phyloP scores from a whole-genome alignment of 2,888 invertebrate species.

The Conistra vaccinii region DNA sequence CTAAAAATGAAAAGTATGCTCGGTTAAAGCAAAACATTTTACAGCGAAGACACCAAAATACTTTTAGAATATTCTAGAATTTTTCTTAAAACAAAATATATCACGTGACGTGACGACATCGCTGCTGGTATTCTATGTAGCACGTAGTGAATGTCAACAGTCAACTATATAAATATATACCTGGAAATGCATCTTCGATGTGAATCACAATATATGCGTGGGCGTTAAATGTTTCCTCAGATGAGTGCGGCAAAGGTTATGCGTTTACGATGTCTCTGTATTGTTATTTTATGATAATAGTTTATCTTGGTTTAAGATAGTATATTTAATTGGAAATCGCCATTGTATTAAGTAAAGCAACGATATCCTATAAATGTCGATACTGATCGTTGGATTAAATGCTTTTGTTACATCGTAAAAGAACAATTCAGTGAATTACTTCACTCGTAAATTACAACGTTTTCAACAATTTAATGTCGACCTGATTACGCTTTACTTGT shows the following conservation, averaged over 20 bases:
- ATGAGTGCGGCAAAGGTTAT: constrained; percentile 41
- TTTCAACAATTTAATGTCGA: constrained; percentile 10
- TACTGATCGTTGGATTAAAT: neutral
- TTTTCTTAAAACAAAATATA: constrained; percentile 38
- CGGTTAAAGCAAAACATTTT: constrained; percentile 30
- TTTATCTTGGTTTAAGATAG: neutral
- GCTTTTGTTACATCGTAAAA: neutral
- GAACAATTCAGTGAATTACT: neutral
- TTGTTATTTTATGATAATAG: constrained; percentile 36
- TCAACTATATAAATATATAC: constrained; percentile 32
- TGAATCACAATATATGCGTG: constrained; percentile 42
- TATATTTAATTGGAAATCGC: neutral
- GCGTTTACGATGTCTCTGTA: constrained; percentile 23
- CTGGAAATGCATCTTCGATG: constrained; percentile 54
- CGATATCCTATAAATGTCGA: neutral
- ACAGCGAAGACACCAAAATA: constrained; percentile 37
- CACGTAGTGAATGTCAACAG: constrained; percentile 47
- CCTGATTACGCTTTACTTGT: constrained; percentile 31
- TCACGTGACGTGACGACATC: constrained; percentile 30
- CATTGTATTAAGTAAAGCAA: neutral
- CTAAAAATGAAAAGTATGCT: constrained; percentile 36
- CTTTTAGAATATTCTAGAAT: constrained; percentile 38
- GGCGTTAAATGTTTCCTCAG: constrained; percentile 47
- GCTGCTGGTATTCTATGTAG: constrained; percentile 21
- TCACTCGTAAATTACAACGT: constrained; percentile 1